Conservation (phyloP, 2,797 vertebrate genomes). For the Cyclura pinguis region DNA sequence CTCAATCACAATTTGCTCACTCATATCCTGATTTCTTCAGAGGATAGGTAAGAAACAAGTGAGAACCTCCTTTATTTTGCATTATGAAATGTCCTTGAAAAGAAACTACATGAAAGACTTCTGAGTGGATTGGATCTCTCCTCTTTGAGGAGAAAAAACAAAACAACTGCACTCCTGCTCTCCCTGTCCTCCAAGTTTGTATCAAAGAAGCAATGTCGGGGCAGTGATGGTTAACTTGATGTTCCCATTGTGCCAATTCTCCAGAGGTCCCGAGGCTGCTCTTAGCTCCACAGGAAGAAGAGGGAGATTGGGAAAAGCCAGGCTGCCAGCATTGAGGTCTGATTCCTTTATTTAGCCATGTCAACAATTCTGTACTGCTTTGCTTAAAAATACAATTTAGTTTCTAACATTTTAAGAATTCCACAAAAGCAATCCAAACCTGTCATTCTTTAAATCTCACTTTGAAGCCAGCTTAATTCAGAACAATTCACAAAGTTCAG, state of each 20-base stretch:
- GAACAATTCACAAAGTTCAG: conserved; percentile 15
- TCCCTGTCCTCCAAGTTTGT: neutral
- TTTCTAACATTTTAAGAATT: conserved; percentile 3
- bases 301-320: neutral
- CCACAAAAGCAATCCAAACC: neutral
- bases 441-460: neutral
- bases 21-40: neutral
- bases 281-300: neutral
- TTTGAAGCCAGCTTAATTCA: conserved; percentile 10
- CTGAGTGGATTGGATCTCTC: neutral
- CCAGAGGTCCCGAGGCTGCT: neutral
- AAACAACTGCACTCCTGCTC: neutral
- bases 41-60: neutral
- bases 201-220: neutral
- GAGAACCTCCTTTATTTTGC: neutral
- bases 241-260: neutral
- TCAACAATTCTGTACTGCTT: neutral
- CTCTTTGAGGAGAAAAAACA: neutral
- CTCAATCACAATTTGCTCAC: no score
- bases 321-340: neutral
- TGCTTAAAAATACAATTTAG: neutral
- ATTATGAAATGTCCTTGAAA: neutral
- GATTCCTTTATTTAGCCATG: neutral
- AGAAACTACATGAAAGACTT: neutral
- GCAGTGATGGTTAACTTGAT: neutral